Evolutionary conservation across 2,797 vertebrate genomes (phyloP).

Genomic region (Takifugu ocellatus): DNA sequence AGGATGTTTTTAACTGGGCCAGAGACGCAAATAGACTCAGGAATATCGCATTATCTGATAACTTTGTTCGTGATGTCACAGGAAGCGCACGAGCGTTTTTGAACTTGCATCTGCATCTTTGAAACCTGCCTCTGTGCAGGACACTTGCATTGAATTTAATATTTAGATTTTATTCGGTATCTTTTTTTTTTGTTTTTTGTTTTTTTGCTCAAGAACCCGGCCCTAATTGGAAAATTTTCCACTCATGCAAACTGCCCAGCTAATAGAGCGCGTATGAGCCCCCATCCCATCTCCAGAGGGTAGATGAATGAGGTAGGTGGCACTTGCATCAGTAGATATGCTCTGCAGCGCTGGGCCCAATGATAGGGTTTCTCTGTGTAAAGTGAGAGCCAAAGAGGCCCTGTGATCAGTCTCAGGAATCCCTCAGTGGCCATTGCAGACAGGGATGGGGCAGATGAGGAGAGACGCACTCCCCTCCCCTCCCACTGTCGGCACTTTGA

Average conservation of each 20-base stretch:
- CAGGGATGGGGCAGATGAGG: slow-evolving; percentile 56
- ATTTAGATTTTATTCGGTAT: too few relatives aligned
- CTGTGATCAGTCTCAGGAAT: slow-evolving; percentile 52
- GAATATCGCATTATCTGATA: slow-evolving; percentile 11
- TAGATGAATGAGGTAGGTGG: slow-evolving; percentile 25
- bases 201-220: neutral
- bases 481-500: slow-evolving; percentile 60
- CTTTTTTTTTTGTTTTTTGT: neutral
- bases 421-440: slow-evolving; percentile 65
- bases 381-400: slow-evolving; percentile 60
- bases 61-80: slow-evolving; percentile 2
- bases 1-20: slow-evolving; percentile 27
- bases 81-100: neutral
- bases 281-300: slow-evolving; percentile 44
- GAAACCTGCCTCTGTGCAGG: too few relatives aligned
- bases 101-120: neutral
- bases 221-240: neutral
- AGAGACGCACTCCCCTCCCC: slow-evolving; percentile 64
- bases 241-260: too few relatives aligned
- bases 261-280: neutral
- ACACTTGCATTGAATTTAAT: neutral
- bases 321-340: slow-evolving; percentile 21
- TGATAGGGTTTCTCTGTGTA: slow-evolving; percentile 64
- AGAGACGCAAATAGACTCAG: slow-evolving; percentile 10
- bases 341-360: slow-evolving; percentile 46